Evolutionary conservation across 2,113 vertebrate species (phyloP).

Genomic region (Otolemur garnettii): DNA sequence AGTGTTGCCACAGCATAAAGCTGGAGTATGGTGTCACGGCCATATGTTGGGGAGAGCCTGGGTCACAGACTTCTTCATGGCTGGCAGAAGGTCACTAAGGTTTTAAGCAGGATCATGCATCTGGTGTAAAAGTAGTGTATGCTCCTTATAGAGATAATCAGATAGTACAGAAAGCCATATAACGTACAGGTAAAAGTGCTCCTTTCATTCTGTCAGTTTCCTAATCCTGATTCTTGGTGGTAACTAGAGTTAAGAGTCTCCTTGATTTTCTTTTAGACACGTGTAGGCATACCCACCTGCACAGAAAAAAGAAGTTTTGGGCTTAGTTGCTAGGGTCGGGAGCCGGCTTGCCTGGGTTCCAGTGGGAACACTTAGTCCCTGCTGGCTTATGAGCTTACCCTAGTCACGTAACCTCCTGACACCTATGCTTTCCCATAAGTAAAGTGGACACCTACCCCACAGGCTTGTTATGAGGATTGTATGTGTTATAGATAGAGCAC

Average conservation of each 20-base stretch:
- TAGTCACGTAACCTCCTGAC: not conserved
- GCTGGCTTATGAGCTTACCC: not conserved
- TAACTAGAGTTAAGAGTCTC: not conserved
- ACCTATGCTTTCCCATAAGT: not conserved
- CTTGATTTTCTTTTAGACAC: not conserved
- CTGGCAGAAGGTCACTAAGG: not conserved
- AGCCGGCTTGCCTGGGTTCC: not conserved
- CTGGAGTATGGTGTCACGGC: not conserved
- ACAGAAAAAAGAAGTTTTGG: not conserved
- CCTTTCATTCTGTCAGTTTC: not conserved
- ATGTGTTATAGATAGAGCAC: not conserved
- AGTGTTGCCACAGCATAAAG: not conserved
- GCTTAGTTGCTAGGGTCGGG: not conserved
- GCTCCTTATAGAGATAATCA: constrained; percentile 1
- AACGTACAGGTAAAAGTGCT: constrained; percentile 13
- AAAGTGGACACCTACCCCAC: not conserved
- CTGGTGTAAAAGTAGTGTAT: not conserved
- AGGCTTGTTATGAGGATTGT: not conserved
- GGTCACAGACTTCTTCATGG: not conserved
- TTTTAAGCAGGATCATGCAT: not conserved
- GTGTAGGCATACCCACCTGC: not conserved
- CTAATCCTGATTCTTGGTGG: not conserved
- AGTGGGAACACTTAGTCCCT: not conserved
- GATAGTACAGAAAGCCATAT: not conserved
- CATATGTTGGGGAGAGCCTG: not conserved